These are phyloP conservation scores for Hymenopus coronatus DNA, from an alignment of 2,888 invertebrate species.

Conservation along the genomic window DNA sequence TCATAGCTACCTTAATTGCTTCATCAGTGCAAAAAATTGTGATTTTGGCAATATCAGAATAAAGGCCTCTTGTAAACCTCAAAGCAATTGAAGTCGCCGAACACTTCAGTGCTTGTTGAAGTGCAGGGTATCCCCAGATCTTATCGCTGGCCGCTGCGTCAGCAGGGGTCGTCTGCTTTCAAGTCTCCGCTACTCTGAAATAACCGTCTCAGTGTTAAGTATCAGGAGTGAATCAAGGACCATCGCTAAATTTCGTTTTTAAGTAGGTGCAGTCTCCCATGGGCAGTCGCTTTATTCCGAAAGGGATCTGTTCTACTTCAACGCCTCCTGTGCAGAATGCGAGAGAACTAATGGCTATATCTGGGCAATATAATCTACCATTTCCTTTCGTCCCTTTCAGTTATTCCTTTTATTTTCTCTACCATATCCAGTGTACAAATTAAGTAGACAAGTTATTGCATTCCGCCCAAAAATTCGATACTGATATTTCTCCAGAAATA, in stretches of 20 bases:
- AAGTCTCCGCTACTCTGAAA: neutral
- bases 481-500: too few species aligned
- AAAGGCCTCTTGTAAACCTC: neutral
- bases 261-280: neutral
- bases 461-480: too few species aligned
- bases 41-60: neutral
- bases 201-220: neutral
- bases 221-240: neutral
- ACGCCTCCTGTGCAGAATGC: neutral
- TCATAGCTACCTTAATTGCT: neutral
- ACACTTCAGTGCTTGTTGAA: neutral
- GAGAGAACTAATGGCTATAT: too few species aligned
- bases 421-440: too few species aligned
- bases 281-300: neutral
- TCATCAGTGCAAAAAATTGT: neutral
- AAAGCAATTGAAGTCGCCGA: neutral
- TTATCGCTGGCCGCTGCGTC: neutral
- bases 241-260: neutral
- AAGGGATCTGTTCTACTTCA: neutral
- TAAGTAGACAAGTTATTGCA: too few species aligned
- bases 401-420: too few species aligned
- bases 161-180: neutral
- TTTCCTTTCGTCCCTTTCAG: too few species aligned
- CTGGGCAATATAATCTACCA: too few species aligned
- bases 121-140: neutral